A percentile compares a stretch with the other conserved stretches of the same genome.
Evolutionary conservation across 2,888 invertebrate genomes (phyloP).

Genomic region (Clusia tigrina): DNA sequence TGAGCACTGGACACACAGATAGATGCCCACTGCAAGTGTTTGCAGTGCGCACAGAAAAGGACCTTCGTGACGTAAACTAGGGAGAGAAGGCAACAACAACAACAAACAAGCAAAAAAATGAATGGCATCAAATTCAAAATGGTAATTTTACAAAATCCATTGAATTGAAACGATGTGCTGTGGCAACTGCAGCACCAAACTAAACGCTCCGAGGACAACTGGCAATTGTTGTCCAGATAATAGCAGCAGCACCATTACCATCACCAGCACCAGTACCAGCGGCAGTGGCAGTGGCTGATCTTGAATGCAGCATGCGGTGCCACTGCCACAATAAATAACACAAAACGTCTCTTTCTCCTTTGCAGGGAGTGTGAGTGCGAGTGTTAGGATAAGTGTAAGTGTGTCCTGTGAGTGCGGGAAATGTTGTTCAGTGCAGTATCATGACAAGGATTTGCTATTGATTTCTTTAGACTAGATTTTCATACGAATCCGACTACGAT

Average conservation of each 20-base stretch:
- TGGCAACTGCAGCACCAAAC: not conserved
- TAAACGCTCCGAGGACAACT: not conserved
- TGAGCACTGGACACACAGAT: not conserved
- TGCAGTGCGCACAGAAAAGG: not conserved
- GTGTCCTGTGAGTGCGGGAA: not conserved
- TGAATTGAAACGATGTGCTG: not conserved
- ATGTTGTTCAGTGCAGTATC: slow-evolving; percentile 4
- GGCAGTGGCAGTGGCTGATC: not conserved
- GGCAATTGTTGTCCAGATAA: not conserved
- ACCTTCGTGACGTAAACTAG: not conserved
- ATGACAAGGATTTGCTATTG: slow-evolving; percentile 17
- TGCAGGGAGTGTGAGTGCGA: too few relatives aligned
- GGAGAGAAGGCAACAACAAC: not conserved
- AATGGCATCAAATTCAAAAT: not conserved
- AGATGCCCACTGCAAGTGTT: too few relatives aligned
- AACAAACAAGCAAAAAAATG: not conserved
- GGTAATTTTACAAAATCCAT: not conserved
- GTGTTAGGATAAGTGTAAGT: not conserved
- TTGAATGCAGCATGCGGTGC: not conserved
- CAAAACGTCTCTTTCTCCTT: too few relatives aligned
- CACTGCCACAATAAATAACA: not conserved
- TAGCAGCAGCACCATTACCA: too few relatives aligned
- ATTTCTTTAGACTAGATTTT: slow-evolving; percentile 13
- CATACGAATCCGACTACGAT: too few relatives aligned
- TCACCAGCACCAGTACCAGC: too few relatives aligned